Evolutionary conservation across 2,113 vertebrate genomes (phyloP), one percentile per base, ranked within the genome.

Genomic region (Sisor rabdophorus): DNA sequence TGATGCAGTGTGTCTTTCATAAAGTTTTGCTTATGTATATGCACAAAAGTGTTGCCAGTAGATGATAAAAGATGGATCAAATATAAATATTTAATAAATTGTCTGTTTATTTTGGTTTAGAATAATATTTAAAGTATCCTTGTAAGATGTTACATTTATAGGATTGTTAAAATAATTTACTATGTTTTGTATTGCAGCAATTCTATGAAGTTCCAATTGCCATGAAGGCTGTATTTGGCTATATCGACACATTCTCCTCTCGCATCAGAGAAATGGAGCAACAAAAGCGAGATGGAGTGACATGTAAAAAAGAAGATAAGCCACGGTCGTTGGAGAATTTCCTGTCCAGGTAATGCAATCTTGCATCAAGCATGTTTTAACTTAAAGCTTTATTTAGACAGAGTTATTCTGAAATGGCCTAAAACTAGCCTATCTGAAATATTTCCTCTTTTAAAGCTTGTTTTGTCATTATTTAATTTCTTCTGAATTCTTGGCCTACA

Each of bases 251-350:
- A 11, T 99, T 99, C 87, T 93, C 94, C n/a, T 96, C 97, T 59
- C 93, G 97, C 79, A 94, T 98, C 87, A 93, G 94, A 89, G 97
- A 99, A 79, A 96, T 99, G 96, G 97, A 98, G 86, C 96, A 94
- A 83, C 96, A 99, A 87, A 99, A 98, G 89, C 92, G 93, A 79
- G 95, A 98, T 5, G 96, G 95, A 1, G 94, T 95, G 64, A 84
- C 87, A 47, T 99, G 97, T 85, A 94, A 92, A 85, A 98, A 97
- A 71, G 96, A 99, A 85, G 95, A 99, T 88, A 97, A 97, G 84
- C 96, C 96, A 77, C 91, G 96, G 68, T 98, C 96, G 0, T 82
- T 99, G 84, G 97, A 99, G 87, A 98, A 96, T 88, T 98, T 99
- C 85, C 90, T 99, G 16, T 97, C 96, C 77, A 96, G 97, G 97